phyloP scores from a whole-genome alignment of 1,140 invertebrate species.

The Carposina sasakii region DNA sequence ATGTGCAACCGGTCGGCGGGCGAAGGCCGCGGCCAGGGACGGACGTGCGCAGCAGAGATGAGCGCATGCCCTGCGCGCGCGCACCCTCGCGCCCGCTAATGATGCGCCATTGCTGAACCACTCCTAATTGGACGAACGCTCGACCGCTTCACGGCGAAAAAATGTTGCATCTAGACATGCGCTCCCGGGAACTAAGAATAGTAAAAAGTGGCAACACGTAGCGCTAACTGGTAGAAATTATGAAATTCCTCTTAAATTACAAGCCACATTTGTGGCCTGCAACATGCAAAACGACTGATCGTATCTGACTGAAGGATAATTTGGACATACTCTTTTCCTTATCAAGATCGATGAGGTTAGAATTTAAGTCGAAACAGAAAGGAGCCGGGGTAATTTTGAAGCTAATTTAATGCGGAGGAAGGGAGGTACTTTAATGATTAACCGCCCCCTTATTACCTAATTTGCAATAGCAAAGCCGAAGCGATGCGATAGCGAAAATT shows the following conservation, averaged over 20 bases:
- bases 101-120: conserved; percentile 53
- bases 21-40: conserved; percentile 57
- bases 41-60: conserved; percentile 36
- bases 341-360: conserved; percentile 39
- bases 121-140: conserved; percentile 61
- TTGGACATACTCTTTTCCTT: conserved; percentile 33
- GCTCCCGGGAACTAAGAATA: conserved; percentile 40
- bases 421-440: no score
- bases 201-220: conserved; percentile 21
- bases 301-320: conserved; percentile 38
- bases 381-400: no score
- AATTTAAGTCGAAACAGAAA: conserved; percentile 41
- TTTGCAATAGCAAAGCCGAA: no score
- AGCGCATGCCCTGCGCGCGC: conserved; percentile 32
- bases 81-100: conserved; percentile 43
- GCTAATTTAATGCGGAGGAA: no score
- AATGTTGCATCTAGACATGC: conserved; percentile 28
- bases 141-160: conserved; percentile 47
- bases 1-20: conserved; percentile 59
- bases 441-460: no score
- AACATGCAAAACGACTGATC: conserved; percentile 17
- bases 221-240: conserved; percentile 30
- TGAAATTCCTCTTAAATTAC: conserved; percentile 28
- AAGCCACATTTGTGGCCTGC: conserved; percentile 20
- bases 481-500: no score